Conservation (phyloP, 2,113 vertebrate genomes). For the Serinus canaria region DNA sequence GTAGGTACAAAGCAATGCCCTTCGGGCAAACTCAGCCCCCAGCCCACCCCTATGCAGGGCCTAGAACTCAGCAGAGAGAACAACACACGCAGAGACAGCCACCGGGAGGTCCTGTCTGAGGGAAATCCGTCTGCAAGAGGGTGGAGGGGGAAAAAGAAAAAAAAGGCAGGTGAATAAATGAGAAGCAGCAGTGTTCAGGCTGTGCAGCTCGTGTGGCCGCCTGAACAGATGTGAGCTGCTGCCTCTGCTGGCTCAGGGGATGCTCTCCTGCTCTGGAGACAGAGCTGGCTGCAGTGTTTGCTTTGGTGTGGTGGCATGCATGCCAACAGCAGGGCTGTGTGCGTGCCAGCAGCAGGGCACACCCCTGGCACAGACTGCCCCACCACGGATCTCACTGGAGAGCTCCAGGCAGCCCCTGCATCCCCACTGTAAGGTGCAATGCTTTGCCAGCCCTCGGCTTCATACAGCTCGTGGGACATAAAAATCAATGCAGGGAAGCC, state of each 20-base stretch:
- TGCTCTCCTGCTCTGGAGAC: background rate
- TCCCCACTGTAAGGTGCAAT: accelerated
- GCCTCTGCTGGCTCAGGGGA: background rate
- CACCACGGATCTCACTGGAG: accelerated
- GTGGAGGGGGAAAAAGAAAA: background rate
- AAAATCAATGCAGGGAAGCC: background rate
- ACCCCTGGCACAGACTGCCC: background rate
- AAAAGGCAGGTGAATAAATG: constrained; percentile 37
- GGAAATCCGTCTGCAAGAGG: background rate
- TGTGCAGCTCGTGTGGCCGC: background rate
- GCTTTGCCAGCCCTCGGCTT: background rate
- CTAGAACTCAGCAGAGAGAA: background rate
- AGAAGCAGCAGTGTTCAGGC: background rate
- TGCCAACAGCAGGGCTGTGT: background rate
- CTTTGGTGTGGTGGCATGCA: background rate
- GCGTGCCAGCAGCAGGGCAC: no score
- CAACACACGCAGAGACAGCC: accelerated
- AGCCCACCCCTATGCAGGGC: background rate
- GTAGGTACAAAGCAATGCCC: constrained; percentile 53
- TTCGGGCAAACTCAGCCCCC: constrained; percentile 1
- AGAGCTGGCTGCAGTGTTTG: background rate
- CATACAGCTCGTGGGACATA: background rate
- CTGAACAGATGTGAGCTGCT: background rate
- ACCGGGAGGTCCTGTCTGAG: background rate
- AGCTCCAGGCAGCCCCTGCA: background rate